Evolutionary conservation across 2,797 vertebrate species (phyloP).

Genomic region (Gymnoscopelus braueri): DNA sequence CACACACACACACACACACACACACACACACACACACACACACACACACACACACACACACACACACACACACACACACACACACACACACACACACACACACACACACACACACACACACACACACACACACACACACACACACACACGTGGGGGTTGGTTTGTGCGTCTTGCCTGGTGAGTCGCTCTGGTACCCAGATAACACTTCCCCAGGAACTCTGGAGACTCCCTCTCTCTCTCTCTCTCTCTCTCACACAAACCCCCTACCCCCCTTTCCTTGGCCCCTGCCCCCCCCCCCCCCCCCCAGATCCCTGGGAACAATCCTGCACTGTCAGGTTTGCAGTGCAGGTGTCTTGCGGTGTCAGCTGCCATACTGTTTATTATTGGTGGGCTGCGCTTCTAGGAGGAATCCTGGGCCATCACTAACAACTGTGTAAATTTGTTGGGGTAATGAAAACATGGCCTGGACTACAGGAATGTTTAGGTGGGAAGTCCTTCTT

Average conservation of each 20-base stretch:
- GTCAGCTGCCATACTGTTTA: slow-evolving; percentile 88
- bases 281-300: slow-evolving; percentile 26
- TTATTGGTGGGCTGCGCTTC: slow-evolving; percentile 83
- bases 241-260: slow-evolving; percentile 16
- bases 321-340: slow-evolving; percentile 82
- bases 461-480: slow-evolving; percentile 78
- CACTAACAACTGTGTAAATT: slow-evolving; percentile 87
- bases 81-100: not conserved
- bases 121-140: not conserved
- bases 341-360: slow-evolving; percentile 88
- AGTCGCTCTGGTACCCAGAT: too few species aligned
- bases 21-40: not conserved
- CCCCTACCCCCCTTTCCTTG: slow-evolving; percentile 25
- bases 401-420: slow-evolving; percentile 83
- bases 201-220: slow-evolving; percentile 26
- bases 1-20: too few species aligned
- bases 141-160: too few species aligned
- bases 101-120: not conserved
- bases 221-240: slow-evolving; percentile 10
- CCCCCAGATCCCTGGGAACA: slow-evolving; percentile 76
- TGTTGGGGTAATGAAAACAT: slow-evolving; percentile 91
- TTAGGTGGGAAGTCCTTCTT: slow-evolving; percentile 64
- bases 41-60: not conserved
- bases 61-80: not conserved
- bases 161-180: too few species aligned